Evolutionary conservation across 2,113 vertebrate genomes (phyloP).

Genomic region (Notothenia coriiceps): DNA sequence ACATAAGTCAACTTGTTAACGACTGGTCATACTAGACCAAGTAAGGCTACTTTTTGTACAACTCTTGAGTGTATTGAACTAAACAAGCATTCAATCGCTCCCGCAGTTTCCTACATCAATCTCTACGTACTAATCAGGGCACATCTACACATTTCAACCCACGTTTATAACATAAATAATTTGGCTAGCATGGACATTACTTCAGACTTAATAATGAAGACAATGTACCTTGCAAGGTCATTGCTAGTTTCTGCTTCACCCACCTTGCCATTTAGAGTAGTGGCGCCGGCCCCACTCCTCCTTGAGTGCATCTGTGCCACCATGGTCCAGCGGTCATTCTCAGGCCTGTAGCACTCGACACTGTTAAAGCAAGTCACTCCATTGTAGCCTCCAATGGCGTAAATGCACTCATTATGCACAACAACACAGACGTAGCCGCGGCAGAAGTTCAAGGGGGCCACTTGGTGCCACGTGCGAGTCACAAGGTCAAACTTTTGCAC

Average conservation of each 20-base stretch:
- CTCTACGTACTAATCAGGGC: too few species aligned
- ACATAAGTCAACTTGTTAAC: too few species aligned
- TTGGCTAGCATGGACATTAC: background rate
- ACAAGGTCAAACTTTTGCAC: slow-evolving; percentile 21
- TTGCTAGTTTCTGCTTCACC: background rate
- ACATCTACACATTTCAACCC: background rate
- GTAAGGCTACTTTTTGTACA: background rate
- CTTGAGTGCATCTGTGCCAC: background rate
- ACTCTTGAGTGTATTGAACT: background rate
- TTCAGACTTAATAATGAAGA: background rate
- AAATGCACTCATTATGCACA: slow-evolving; percentile 39
- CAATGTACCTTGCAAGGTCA: background rate
- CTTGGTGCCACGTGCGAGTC: background rate
- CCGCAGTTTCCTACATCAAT: background rate
- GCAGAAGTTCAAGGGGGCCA: slow-evolving; percentile 5
- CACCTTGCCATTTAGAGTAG: slow-evolving; percentile 42
- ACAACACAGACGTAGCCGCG: slow-evolving; percentile 20
- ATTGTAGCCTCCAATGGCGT: slow-evolving; percentile 41
- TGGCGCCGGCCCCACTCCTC: slow-evolving; percentile 6
- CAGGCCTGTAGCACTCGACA: slow-evolving; percentile 33
- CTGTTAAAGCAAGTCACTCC: background rate
- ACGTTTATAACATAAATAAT: background rate
- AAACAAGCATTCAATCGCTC: background rate
- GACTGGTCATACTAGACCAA: background rate
- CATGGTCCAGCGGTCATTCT: slow-evolving; percentile 25